Evolutionary conservation across 1,140 invertebrate species (phyloP), one percentile per base, ranked within the genome.

Genomic region (Drosophila fuyamai): DNA sequence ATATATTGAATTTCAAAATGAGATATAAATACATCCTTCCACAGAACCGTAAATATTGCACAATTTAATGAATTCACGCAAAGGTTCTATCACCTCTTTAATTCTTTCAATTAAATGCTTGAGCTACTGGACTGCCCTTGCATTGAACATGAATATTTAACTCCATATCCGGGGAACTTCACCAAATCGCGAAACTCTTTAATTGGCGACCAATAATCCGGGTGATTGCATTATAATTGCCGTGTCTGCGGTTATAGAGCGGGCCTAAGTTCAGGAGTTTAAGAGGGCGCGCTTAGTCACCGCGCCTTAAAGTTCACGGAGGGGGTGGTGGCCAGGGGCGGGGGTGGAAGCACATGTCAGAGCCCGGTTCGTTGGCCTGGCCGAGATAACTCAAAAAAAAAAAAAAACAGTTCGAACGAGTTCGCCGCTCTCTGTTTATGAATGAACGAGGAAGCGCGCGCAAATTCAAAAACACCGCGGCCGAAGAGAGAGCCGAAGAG

Each of bases 281-380:
- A 71, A 40, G 48, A 63, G 51, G 44, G 50, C 44, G 48, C 35
- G 60, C 60, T 63, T 63, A 55, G 60, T 63, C 50, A 63, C 50
- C 38, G 50, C 38, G 60, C 60, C 62, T 48, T 46, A 58, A 66
- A 44, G 50, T 53, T 60, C 41, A 32, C 18, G n/a, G 9, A 36
- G 38, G 38, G 29, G 61, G 23, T 13, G 61, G 23, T 13, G 41
- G 23, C 16, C 12, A 16, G 38, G 38, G 46, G 27, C 8, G 13
- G 46, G 51, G 61, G 57, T 9, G 14, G 7, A 56, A 81, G 66
- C 79, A 80, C 79, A 80, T 81, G 77, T 72, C 60, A 63, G 78
- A 86, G 75, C 75, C 80, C 79, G 58, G 83, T 86, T 86, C 83
- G 83, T 88, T 88, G 83, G 83, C 79, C 83, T 88, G 83, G 84